Evolutionary conservation across 2,113 vertebrate genomes (phyloP).

Genomic region (Damaliscus lunatus): DNA sequence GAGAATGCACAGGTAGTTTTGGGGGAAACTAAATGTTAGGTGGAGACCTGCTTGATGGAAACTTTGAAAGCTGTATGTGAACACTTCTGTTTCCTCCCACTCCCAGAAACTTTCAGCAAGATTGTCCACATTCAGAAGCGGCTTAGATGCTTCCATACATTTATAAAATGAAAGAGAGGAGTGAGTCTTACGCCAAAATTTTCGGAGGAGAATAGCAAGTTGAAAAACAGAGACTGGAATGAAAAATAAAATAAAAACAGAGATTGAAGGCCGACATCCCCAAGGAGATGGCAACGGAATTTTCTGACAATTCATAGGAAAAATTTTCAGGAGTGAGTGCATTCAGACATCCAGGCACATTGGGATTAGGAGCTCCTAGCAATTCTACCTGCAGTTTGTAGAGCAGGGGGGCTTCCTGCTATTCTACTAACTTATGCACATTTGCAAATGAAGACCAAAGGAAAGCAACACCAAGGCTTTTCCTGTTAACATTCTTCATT

Average conservation of each 20-base stretch:
- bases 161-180: background rate
- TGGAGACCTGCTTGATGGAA: background rate
- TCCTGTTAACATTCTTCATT: background rate
- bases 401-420: background rate
- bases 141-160: background rate
- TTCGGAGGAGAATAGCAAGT: background rate
- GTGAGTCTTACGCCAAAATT: background rate
- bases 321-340: background rate
- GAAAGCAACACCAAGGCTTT: background rate
- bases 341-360: background rate
- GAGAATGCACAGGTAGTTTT: background rate
- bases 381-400: background rate
- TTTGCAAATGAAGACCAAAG: background rate
- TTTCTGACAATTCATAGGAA: background rate
- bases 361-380: background rate
- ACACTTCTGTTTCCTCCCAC: background rate
- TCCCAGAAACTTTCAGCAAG: background rate
- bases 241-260: background rate
- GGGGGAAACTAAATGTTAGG: rapidly evolving
- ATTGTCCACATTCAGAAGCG: background rate
- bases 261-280: background rate
- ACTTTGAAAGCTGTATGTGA: background rate
- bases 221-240: background rate
- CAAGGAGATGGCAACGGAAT: background rate
- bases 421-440: background rate